phyloP scores from a whole-genome alignment of 1,140 invertebrate genomes.

The Drosophila mauritiana region DNA sequence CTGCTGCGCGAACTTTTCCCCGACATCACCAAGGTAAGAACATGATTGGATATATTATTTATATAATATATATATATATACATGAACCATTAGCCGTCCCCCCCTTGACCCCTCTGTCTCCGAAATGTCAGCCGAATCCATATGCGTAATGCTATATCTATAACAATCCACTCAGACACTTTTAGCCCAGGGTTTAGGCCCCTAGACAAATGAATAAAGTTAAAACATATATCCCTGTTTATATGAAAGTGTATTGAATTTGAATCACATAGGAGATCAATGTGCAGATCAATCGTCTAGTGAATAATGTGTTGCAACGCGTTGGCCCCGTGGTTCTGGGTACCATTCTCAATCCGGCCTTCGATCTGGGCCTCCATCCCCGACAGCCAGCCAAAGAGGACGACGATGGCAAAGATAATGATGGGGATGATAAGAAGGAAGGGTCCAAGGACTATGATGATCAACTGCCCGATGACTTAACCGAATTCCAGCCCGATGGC shows the following conservation, averaged over 20 bases:
- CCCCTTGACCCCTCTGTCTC: not conserved
- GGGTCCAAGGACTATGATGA: constrained; percentile 59
- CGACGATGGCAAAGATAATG: constrained; percentile 2
- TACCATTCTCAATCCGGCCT: constrained; percentile 68
- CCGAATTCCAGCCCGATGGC: constrained; percentile 60
- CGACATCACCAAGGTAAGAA: constrained; percentile 89
- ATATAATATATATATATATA: not conserved
- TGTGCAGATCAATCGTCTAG: constrained; percentile 81
- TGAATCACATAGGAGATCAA: constrained; percentile 77
- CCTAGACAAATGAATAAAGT: constrained; percentile 1
- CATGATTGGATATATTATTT: not conserved
- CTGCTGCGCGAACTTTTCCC: constrained; percentile 90
- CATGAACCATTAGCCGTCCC: constrained; percentile 29
- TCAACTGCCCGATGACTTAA: constrained; percentile 57
- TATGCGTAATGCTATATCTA: not conserved
- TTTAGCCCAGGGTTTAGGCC: constrained; percentile 20
- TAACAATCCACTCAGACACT: constrained; percentile 7
- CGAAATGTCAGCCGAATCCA: not conserved
- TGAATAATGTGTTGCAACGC: constrained; percentile 77
- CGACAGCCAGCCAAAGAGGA: constrained; percentile 2
- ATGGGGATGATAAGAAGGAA: not conserved
- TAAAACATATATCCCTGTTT: not conserved
- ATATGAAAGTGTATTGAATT: constrained; percentile 45
- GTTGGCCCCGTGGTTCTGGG: constrained; percentile 75
- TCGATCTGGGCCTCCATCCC: constrained; percentile 26